Evolutionary conservation across 2,797 vertebrate genomes (phyloP).

Genomic region (Rhinophrynus dorsalis): DNA sequence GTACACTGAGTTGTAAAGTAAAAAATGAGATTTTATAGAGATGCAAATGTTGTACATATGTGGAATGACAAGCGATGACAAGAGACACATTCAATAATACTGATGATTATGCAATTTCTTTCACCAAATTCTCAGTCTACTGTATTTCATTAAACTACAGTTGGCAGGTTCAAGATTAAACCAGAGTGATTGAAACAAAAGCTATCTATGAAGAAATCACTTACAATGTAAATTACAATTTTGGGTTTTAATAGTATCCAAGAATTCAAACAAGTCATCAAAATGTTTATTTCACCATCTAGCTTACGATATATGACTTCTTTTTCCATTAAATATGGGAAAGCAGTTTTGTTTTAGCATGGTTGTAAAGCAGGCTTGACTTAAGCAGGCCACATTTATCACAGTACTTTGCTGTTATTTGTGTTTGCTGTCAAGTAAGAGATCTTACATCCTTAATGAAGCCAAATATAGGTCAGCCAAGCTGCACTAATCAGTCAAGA

Average conservation of each 20-base stretch:
- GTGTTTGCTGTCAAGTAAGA: conserved; percentile 40
- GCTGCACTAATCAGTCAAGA: conserved; percentile 32
- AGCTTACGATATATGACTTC: no score
- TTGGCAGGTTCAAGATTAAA: conserved; percentile 38
- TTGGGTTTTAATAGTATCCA: no score
- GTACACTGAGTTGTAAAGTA: conserved; percentile 43
- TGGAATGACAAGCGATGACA: conserved; percentile 50
- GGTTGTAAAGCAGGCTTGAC: conserved; percentile 23
- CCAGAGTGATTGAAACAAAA: conserved; percentile 5
- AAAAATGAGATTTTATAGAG: conserved; percentile 53
- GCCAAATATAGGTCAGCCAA: conserved; percentile 43
- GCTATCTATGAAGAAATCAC: conserved; percentile 5
- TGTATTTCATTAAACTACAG: conserved; percentile 42
- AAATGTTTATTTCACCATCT: no score
- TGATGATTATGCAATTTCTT: conserved; percentile 43
- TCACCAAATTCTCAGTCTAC: conserved; percentile 25
- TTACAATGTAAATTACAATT: conserved; percentile 28
- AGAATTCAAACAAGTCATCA: no score
- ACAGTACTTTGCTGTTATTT: conserved; percentile 30
- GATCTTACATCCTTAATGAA: conserved; percentile 33
- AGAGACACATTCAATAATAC: conserved; percentile 44
- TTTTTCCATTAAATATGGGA: neutral
- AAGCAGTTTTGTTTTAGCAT: conserved; percentile 9
- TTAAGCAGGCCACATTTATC: conserved; percentile 35
- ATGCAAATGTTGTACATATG: conserved; percentile 51